Percentiles rank a stretch among this genome's conserved stretches.
These are phyloP conservation scores for Cryptomyrus ogoouensis DNA, from an alignment of 2,113 vertebrate species.

Conservation along the genomic window DNA sequence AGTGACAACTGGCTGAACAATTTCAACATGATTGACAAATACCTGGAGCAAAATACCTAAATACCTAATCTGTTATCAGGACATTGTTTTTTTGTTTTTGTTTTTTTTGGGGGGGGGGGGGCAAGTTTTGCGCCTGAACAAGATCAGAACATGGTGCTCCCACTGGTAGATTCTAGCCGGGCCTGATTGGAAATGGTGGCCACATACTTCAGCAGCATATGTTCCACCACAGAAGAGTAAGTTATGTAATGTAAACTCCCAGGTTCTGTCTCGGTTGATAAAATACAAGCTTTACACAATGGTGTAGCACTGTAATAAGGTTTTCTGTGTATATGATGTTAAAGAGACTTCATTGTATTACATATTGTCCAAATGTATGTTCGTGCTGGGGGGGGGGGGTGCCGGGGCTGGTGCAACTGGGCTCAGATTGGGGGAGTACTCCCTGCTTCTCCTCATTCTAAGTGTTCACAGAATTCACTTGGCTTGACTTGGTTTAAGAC, in stretches of 20 bases:
- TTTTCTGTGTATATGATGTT: neutral
- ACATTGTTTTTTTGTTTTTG: neutral
- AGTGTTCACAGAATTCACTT: neutral
- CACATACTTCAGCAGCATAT: neutral
- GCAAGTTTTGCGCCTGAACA: neutral
- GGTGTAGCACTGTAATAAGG: neutral
- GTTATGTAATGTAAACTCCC: neutral
- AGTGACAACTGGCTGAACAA: conserved; percentile 74
- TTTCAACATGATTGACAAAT: conserved; percentile 75
- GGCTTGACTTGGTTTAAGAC: neutral
- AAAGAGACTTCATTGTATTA: neutral
- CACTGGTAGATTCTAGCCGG: neutral
- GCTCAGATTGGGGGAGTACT: neutral
- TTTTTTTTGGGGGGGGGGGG: neutral
- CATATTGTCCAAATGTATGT: neutral
- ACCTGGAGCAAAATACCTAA: conserved; percentile 70
- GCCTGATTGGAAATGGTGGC: neutral
- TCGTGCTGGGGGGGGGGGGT: neutral
- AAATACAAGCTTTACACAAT: neutral
- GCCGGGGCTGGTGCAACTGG: neutral
- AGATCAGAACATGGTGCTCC: neutral
- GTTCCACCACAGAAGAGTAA: neutral
- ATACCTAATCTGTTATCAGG: conserved; percentile 36
- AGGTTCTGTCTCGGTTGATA: neutral
- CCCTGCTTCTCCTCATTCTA: neutral